Conservation (phyloP, 35 echinoderm and acorn worm genomes). For the Heliocidaris erythrogramma region DNA sequence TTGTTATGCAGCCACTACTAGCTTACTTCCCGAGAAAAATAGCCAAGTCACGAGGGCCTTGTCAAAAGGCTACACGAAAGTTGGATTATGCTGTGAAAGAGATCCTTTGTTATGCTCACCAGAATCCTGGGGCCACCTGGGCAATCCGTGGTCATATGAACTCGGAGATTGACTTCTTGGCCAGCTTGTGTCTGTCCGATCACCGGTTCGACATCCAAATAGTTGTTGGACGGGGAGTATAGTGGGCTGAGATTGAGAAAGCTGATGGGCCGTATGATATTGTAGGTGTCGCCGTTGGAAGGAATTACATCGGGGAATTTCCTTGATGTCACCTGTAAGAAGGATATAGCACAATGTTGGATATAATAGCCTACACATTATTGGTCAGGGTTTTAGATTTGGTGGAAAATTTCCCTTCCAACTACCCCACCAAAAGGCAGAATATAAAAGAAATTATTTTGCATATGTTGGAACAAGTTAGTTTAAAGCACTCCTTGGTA, state of each 20-base stretch:
- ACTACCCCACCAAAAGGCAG: no score
- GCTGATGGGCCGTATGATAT: background rate
- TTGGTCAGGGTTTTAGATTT: no score
- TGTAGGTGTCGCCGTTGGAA: background rate
- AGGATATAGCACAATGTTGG: background rate
- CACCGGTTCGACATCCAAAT: conserved; percentile 56
- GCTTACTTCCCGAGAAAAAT: no score
- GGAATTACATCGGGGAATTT: background rate
- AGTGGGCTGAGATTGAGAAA: conserved; percentile 32
- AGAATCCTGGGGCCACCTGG: background rate
- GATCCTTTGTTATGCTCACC: background rate
- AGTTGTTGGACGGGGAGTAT: conserved; percentile 60
- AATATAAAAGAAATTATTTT: no score
- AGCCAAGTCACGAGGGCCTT: no score
- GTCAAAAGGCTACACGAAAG: no score
- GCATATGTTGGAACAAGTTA: no score
- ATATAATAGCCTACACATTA: no score
- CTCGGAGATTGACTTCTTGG: background rate
- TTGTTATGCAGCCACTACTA: no score
- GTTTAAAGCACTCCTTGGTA: no score
- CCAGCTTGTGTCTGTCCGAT: background rate
- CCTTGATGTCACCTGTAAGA: background rate
- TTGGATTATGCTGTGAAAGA: no score
- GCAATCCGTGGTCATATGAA: conserved; percentile 28
- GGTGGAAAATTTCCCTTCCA: no score